phyloP scores from a whole-genome alignment of 2,113 vertebrate species.

The Abramis brama region DNA sequence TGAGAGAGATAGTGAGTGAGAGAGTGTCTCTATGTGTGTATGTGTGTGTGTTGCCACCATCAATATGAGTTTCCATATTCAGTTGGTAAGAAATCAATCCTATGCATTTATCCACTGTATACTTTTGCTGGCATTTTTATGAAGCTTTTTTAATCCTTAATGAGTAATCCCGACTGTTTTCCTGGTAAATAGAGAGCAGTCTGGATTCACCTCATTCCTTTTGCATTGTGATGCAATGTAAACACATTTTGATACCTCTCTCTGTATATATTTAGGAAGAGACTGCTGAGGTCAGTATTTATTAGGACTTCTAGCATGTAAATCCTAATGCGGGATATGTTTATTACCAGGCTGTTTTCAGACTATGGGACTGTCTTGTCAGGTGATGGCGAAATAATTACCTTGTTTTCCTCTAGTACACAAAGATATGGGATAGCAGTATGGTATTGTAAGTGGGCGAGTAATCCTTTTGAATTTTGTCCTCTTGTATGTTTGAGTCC shows the following conservation, averaged over 20 bases:
- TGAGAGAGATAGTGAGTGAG: too few relatives aligned
- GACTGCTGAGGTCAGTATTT: not conserved
- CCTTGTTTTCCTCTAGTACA: constrained; percentile 5
- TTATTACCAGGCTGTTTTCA: not conserved
- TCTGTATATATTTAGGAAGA: constrained; percentile 18
- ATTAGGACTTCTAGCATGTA: not conserved
- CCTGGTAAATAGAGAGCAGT: constrained; percentile 27
- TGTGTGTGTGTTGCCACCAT: not conserved
- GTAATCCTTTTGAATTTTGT: not conserved
- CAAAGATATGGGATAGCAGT: not conserved
- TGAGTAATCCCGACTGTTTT: constrained; percentile 25
- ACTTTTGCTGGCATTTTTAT: not conserved
- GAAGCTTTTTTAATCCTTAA: not conserved
- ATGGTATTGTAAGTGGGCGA: not conserved
- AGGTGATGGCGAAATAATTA: not conserved
- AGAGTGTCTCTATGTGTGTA: not conserved
- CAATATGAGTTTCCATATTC: not conserved
- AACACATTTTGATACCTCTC: constrained; percentile 27
- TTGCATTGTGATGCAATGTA: constrained; percentile 37
- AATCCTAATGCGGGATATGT: not conserved
- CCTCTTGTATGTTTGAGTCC: not conserved
- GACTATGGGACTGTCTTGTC: not conserved
- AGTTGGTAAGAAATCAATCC: constrained; percentile 10
- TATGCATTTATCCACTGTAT: constrained; percentile 10
- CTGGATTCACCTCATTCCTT: constrained; percentile 14